Evolutionary conservation across 2,888 invertebrate genomes (phyloP), one percentile per base, ranked within the genome.

Genomic region (Lysandra coridon): DNA sequence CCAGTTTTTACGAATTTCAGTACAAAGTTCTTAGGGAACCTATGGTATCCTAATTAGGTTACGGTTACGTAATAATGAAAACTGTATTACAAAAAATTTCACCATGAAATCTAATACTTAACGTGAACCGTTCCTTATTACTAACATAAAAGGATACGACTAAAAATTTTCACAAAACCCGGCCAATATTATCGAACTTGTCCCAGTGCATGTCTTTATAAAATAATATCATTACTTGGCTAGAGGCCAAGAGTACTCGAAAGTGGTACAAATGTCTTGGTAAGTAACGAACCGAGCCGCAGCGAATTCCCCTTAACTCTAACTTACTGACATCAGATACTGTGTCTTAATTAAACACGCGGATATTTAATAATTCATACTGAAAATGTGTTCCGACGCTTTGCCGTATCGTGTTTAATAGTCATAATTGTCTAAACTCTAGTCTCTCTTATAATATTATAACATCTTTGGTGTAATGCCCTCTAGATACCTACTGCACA

Each of bases 151-250:
- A 69, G 33, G 49, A 75, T 75, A 75, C 49, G 23, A 44, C 44
- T 73, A 49, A 57, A 57, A 53, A 57, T 33, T 53, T 53, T 5
- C 57, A 33, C 30, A 76, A 57, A 23, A 76, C 53, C 14, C 33
- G 53, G 33, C 76, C 76, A 57, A 76, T 76, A 76, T 75, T 49
- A 75, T 76, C 53, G 53, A 76, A 57, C 76, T 75, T 76, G 76
- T 76, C 57, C 33, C 53, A 33, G 62, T 49, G 75, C n/a, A 75
- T 62, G 17, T 62, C 62, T 33, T 81, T 81, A 82, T 82, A 83
- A 83, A 83, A 82, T 84, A 83, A 84, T 82, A 84, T 82, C 81
- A 81, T 83, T 82, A 81, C 80, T 80, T 84, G 83, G 83, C 80
- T 79, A 44, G 12, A 10, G 79, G 83, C 83, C 83, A 84, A 82